Evolutionary conservation across 2,113 vertebrate species (phyloP).

Genomic region (Pedionomus torquatus): DNA sequence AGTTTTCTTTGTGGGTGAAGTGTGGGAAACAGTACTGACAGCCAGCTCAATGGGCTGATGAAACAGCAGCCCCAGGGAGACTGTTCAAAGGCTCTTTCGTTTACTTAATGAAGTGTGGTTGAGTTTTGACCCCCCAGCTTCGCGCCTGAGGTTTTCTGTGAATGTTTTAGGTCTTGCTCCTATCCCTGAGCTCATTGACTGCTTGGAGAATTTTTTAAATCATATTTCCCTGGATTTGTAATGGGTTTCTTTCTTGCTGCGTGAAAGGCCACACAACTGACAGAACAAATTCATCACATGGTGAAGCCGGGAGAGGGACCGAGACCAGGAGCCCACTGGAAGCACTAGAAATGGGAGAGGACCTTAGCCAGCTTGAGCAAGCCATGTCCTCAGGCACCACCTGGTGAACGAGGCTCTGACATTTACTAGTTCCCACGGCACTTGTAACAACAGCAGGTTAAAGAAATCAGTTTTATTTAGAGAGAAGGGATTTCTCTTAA

Average conservation of each 20-base stretch:
- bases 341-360: neutral
- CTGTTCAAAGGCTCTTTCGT: neutral
- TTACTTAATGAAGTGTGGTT: conserved; percentile 33
- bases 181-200: neutral
- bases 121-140: conserved; percentile 10
- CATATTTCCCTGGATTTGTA: neutral
- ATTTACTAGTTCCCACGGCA: neutral
- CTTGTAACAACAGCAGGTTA: neutral
- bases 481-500: neutral
- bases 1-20: neutral
- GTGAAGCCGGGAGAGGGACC: rapidly evolving
- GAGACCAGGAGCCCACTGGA: neutral
- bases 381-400: neutral
- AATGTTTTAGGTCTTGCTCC: neutral
- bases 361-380: neutral
- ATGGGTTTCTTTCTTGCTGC: neutral
- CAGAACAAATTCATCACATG: neutral
- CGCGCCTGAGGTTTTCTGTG: neutral
- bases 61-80: conserved; percentile 1
- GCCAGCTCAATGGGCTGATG: neutral
- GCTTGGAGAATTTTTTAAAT: neutral
- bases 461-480: conserved; percentile 51
- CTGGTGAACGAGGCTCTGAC: neutral
- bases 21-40: neutral
- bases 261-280: neutral